Base-by-base conservation (phyloP, 2,797 vertebrate genomes). In the Megaceryle alcyon region DNA sequence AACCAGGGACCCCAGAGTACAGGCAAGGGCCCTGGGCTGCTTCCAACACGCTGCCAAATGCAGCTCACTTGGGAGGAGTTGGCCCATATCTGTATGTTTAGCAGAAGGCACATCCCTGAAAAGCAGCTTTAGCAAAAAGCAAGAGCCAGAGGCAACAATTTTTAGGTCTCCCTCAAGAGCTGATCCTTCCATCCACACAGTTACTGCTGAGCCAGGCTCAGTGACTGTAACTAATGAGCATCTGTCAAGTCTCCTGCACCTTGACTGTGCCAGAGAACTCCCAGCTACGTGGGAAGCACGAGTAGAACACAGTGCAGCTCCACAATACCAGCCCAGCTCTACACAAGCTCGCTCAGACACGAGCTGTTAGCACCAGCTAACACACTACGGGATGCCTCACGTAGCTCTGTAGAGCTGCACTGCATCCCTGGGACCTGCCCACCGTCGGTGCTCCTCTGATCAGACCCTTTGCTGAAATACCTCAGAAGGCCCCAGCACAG, bases 371-470 rank as follows among this genome's bases (percentile, higher is more conserved):
- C 41, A 54, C 10, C 20, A 43, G 59, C 20, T 49, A 37, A 49
- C 81, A 53, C 0, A 0, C 51, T 63, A 3, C 6, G 8, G n/a
- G 35, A 22, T 46, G 68, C 60, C 48, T 71, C 56, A 23, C 0
- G 2, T 3, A 49, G 37, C 31, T 84, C 63, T 33, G n/a, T 3
- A 54, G 66, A 6, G 35, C 65, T 65, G 41, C n/a, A 6, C 39
- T 37, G 35, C 10, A n/a, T 41, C 35, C 60, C n/a, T 10, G 1
- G 28, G 64, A 66, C 28, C 46, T 70, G 60, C 35, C 61, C 16
- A 13, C 56, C 48, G 15, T 7, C 64, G 25, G 48, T 1, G 1
- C 73, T 28, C 29, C 59, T 12, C 37, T 14, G 44, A 35, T 12
- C 70, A 22, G 66, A 14, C 33, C 46, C 56, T 64, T 76, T 22